A percentile compares a stretch with the other conserved stretches of the same genome.
phyloP scores from a whole-genome alignment of 2,888 invertebrate genomes.

The Nezara viridula region DNA sequence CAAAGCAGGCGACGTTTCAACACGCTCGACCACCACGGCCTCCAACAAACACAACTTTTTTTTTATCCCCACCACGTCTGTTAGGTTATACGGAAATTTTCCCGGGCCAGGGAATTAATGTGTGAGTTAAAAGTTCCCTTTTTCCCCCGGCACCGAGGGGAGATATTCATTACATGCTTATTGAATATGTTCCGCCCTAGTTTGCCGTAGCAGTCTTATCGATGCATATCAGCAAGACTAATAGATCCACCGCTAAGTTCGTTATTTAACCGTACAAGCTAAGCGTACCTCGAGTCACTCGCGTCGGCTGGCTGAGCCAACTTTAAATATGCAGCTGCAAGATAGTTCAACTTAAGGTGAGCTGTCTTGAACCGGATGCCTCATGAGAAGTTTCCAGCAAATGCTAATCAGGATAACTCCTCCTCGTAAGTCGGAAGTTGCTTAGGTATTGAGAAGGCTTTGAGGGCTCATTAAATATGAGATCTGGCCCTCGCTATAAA shows the following conservation, averaged over 20 bases:
- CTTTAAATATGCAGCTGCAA: neutral
- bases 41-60: no score
- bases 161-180: no score
- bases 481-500: neutral
- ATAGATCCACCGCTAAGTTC: neutral
- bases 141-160: no score
- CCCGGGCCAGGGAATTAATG: no score
- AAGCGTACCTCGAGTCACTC: neutral
- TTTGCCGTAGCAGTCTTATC: neutral
- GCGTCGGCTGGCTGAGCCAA: neutral
- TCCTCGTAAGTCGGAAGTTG: neutral
- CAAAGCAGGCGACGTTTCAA: no score
- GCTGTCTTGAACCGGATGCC: neutral
- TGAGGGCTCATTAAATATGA: neutral
- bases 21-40: no score
- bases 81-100: no score
- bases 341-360: neutral
- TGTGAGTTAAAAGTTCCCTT: no score
- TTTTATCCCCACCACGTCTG: no score
- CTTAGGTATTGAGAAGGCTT: neutral
- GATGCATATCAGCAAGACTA: neutral
- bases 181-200: neutral
- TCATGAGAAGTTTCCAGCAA: neutral
- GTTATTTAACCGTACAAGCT: neutral
- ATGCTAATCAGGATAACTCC: conserved; percentile 11